Conservation (phyloP, 2,888 invertebrate species). For the Arrhopalites spinosus region DNA sequence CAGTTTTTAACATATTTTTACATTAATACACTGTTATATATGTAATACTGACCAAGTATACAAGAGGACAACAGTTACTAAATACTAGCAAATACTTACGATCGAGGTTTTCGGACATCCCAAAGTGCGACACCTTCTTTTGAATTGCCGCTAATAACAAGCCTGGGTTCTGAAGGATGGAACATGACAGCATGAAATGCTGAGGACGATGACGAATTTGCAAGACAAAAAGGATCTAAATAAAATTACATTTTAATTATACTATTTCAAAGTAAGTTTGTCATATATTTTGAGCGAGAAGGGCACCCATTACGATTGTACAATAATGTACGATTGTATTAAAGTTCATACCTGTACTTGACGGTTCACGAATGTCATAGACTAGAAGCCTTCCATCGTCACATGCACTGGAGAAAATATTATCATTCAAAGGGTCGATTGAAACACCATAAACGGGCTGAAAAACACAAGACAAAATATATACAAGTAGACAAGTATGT, state of each 20-base stretch:
- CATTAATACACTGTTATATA: too few species aligned
- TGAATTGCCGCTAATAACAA: constrained; percentile 86
- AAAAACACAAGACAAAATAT: too few species aligned
- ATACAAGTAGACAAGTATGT: too few species aligned
- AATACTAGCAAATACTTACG: too few species aligned
- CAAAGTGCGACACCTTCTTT: constrained; percentile 86
- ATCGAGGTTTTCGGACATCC: constrained; percentile 82
- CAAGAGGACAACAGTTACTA: too few species aligned
- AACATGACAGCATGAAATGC: constrained; percentile 96
- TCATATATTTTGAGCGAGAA: not conserved
- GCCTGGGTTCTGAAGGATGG: constrained; percentile 80
- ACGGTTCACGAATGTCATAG: constrained; percentile 78
- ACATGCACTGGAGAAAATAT: constrained; percentile 85
- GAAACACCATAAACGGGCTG: constrained; percentile 87
- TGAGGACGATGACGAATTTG: constrained; percentile 66
- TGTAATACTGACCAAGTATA: too few species aligned
- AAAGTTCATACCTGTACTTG: constrained; percentile 55
- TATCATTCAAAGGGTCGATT: constrained; percentile 81
- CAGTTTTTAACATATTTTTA: too few species aligned
- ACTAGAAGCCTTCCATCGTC: constrained; percentile 88
- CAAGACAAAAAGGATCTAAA: constrained; percentile 69
- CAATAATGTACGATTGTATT: not conserved
- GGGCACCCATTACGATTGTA: constrained; percentile 2
- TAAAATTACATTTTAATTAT: constrained; percentile 7
- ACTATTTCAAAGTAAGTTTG: not conserved